These are phyloP conservation scores for Acanthosepion esculentum DNA, from an alignment of 2,888 invertebrate species.

Conservation along the genomic window DNA sequence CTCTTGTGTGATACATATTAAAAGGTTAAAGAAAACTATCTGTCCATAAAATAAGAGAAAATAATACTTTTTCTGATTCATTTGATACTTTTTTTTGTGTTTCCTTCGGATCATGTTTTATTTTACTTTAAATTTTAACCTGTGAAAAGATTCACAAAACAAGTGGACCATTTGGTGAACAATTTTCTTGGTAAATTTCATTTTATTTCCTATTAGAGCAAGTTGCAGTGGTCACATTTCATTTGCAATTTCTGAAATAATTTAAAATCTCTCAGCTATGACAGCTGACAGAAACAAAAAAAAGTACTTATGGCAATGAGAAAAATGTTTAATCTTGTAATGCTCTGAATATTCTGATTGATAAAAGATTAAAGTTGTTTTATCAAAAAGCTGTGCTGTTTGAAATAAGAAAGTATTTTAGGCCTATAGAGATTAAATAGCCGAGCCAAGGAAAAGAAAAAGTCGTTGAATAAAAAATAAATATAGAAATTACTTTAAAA, in stretches of 20 bases:
- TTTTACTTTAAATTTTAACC: background rate
- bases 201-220: background rate
- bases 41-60: background rate
- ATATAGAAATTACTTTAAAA: background rate
- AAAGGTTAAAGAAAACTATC: background rate
- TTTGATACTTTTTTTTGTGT: background rate
- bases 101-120: background rate
- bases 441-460: background rate
- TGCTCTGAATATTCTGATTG: background rate
- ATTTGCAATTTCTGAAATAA: conserved; percentile 33
- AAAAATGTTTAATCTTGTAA: background rate
- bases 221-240: background rate
- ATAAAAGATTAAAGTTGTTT: conserved; percentile 3
- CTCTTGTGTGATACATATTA: background rate
- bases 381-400: background rate
- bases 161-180: background rate
- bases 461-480: background rate
- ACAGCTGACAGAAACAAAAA: background rate
- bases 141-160: background rate
- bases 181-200: background rate
- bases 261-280: conserved; percentile 17
- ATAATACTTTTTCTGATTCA: background rate
- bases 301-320: background rate
- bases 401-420: background rate
- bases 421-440: background rate